These are phyloP conservation scores for human (Homo sapiens) DNA, from an alignment of 2,113 vertebrate species.

Conservation along the genomic window GRCh38 chr20:46629001-46629500, in stretches of 20 bases:
- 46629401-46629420: background rate
- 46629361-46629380: background rate
- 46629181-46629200: background rate
- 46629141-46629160: background rate
- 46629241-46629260: background rate
- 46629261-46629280: background rate
- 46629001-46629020: background rate
- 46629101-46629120: background rate
- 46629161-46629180: background rate
- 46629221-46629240: background rate
- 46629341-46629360: background rate
- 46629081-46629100: background rate
- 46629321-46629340: background rate
- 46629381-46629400: background rate
- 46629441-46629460: background rate
- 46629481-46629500: background rate
- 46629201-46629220: background rate
- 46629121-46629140: background rate
- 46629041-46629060: background rate
- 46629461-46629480: background rate
- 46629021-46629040: accelerated
- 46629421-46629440: background rate
- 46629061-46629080: background rate
- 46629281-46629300: background rate
- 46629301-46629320: background rate